phyloP scores from a whole-genome alignment of 2,113 vertebrate genomes.

The Lynx canadensis region DNA sequence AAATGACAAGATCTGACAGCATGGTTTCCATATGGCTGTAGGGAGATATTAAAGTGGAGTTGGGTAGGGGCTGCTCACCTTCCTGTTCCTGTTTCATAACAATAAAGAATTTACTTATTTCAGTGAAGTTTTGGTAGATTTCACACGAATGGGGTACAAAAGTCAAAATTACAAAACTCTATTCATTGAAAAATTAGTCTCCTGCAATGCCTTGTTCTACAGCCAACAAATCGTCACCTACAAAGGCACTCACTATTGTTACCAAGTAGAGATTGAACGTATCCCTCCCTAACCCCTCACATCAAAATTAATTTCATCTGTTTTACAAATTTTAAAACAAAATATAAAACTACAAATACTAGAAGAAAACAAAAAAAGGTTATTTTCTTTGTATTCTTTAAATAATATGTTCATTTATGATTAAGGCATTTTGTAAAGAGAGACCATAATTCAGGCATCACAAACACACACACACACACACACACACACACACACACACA shows the following conservation, averaged over 20 bases:
- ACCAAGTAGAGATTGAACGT: neutral
- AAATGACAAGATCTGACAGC: neutral
- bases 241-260: neutral
- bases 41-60: neutral
- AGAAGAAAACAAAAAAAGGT: neutral
- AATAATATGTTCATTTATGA: neutral
- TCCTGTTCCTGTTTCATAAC: neutral
- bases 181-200: neutral
- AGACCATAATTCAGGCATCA: neutral
- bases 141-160: neutral
- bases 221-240: neutral
- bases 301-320: neutral
- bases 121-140: neutral
- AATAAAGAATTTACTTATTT: neutral
- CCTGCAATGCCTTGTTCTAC: neutral
- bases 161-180: slow-evolving; percentile 10
- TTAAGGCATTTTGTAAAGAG: neutral
- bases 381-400: neutral
- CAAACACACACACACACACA: neutral
- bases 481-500: too few relatives aligned
- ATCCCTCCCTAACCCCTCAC: neutral
- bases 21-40: neutral
- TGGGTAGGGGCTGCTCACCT: neutral
- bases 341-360: neutral
- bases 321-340: neutral